Evolutionary conservation across 2,797 vertebrate species (phyloP).

Genomic region (Gallirallus australis): DNA sequence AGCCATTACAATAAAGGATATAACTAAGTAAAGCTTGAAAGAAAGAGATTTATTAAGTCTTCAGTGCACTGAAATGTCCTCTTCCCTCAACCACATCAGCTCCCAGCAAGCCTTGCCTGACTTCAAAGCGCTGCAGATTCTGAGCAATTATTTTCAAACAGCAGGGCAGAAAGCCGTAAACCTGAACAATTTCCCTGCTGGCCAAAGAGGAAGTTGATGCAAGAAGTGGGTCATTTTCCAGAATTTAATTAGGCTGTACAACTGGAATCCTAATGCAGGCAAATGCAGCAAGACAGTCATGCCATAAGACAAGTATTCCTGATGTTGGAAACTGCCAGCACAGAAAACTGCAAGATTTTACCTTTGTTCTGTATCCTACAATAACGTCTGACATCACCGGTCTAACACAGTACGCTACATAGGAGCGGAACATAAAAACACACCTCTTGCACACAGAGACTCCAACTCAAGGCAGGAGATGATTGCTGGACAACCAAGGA

Average conservation of each 20-base stretch:
- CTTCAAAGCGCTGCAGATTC: constrained; percentile 32
- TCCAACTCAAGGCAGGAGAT: not conserved
- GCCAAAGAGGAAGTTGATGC: constrained; percentile 11
- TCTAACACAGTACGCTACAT: rapidly evolving
- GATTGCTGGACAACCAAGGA: not conserved
- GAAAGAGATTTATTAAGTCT: not conserved
- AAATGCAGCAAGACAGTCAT: not conserved
- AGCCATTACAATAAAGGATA: not conserved
- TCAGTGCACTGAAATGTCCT: not conserved
- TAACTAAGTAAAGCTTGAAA: not conserved
- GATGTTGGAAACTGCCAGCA: not conserved
- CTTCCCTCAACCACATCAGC: not conserved
- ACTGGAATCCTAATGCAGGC: not conserved
- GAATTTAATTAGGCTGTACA: not conserved
- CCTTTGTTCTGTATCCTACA: not conserved
- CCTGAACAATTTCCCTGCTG: constrained; percentile 4
- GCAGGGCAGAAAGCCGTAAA: not conserved
- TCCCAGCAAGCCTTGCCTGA: not conserved
- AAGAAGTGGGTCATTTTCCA: not conserved
- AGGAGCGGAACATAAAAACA: not conserved
- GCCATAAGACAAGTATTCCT: not conserved
- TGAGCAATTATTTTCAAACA: constrained; percentile 33
- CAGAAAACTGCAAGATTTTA: not conserved
- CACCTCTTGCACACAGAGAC: not conserved
- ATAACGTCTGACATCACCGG: not conserved